Base-by-base conservation (phyloP, 2,113 vertebrate genomes). In the Grantiella picta region DNA sequence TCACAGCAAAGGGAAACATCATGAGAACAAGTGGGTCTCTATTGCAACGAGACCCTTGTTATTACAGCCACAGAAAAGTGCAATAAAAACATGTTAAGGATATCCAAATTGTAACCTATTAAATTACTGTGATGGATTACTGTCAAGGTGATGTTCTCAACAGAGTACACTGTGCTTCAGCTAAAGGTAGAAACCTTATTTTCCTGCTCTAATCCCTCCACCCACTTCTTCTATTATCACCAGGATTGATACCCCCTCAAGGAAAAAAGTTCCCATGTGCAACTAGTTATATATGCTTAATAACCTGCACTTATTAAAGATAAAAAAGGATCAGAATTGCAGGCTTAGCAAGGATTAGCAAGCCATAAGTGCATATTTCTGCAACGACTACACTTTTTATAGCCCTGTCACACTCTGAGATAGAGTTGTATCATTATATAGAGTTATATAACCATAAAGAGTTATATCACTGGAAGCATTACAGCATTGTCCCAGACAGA, bases 321-420 rank as follows among this genome's bases (percentile, higher is more conserved):
- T 94, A 97, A 95, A 97, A 97, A 95, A 79, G 94, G 89, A 94
- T 85, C 91, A 84, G 93, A 95, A 97, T 95, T 97, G 95, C 35
- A 95, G 93, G 86, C 77, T 96, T 95, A 96, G 89, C 28, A 91
- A 95, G 95, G 92, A 94, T 97, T 97, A 95, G 91, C 73, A 84
- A 95, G 57, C 73, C 86, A 11, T 69, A 92, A 97, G 57, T 60
- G 89, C 7, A 0, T 91, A 95, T 97, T 97, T 96, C 89, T 95
- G 96, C 95, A 96, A 92, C 95, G 79, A 79, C 89, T 89, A 95
- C 81, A 95, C 95, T 97, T 96, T 97, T 97, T 97, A 95, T 97
- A 96, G 93, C 65, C 73, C 91, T 94, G 95, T 95, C 94, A 96
- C 86, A 91, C 86, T 95, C 65, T 0, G 2, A 96, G 92, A 94